phyloP scores from a whole-genome alignment of 2,113 vertebrate genomes.

The Triplophysa tibetana region DNA sequence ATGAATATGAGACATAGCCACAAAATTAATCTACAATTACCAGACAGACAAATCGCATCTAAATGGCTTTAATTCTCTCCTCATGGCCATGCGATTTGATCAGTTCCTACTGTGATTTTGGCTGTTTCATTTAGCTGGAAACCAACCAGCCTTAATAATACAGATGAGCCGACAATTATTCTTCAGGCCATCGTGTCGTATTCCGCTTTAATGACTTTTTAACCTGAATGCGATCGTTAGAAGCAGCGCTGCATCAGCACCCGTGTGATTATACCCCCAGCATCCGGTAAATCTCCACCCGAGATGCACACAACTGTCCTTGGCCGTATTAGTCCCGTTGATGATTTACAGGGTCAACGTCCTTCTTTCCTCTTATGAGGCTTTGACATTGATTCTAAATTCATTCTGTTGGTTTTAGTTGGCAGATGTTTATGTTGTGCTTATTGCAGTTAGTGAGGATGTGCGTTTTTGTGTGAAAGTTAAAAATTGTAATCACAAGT shows the following conservation, averaged over 20 bases:
- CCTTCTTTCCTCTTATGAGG: conserved; percentile 29
- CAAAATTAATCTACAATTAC: no score
- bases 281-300: conserved; percentile 54
- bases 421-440: not conserved
- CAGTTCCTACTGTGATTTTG: not conserved
- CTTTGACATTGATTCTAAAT: conserved; percentile 41
- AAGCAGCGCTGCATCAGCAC: conserved; percentile 63
- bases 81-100: not conserved
- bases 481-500: no score
- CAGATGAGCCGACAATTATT: conserved; percentile 54
- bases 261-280: conserved; percentile 60
- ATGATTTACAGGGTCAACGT: conserved; percentile 54
- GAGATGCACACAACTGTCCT: conserved; percentile 57
- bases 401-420: not conserved
- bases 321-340: conserved; percentile 42
- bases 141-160: conserved; percentile 51
- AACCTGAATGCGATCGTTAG: conserved; percentile 64
- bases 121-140: conserved; percentile 15
- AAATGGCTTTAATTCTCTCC: not conserved
- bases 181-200: conserved; percentile 52
- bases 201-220: conserved; percentile 64
- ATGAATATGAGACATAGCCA: no score
- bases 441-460: not conserved
- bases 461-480: not conserved
- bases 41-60: no score